These are phyloP conservation scores for Pogonophryne albipinna DNA, from an alignment of 2,797 vertebrate genomes.

Conservation along the genomic window DNA sequence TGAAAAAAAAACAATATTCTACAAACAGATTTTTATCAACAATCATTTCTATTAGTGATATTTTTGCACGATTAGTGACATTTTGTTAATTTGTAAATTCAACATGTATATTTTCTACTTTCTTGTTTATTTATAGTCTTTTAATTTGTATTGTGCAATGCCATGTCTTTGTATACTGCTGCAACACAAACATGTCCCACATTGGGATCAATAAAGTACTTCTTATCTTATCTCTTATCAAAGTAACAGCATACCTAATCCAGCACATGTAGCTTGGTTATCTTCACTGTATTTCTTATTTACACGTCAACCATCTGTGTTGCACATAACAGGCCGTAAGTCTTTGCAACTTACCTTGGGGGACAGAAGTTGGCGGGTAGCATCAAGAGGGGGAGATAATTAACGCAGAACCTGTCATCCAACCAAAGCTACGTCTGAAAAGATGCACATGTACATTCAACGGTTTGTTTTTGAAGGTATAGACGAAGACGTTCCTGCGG, in stretches of 20 bases:
- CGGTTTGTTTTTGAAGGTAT: constrained; percentile 59
- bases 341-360: constrained; percentile 59
- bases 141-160: too few species aligned
- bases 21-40: not conserved
- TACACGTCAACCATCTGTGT: constrained; percentile 62
- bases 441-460: not conserved
- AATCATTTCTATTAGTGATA: not conserved
- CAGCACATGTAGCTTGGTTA: constrained; percentile 7
- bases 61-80: not conserved
- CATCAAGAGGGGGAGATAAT: constrained; percentile 63
- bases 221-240: not conserved
- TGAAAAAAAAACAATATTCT: too few species aligned
- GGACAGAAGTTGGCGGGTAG: constrained; percentile 57
- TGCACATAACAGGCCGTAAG: constrained; percentile 31
- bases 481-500: constrained; percentile 54
- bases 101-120: too few species aligned
- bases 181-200: too few species aligned
- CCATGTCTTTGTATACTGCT: too few species aligned
- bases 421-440: constrained; percentile 34
- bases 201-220: too few species aligned
- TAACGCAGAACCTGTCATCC: constrained; percentile 56
- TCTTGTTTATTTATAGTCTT: too few species aligned
- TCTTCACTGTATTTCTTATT: constrained; percentile 30
- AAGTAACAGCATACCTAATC: not conserved
- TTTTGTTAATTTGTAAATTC: too few species aligned